Percentiles rank a stretch among this genome's conserved stretches.
Evolutionary conservation across 1,140 invertebrate species (phyloP).

Genomic region (Atopsyche davidsoni): DNA sequence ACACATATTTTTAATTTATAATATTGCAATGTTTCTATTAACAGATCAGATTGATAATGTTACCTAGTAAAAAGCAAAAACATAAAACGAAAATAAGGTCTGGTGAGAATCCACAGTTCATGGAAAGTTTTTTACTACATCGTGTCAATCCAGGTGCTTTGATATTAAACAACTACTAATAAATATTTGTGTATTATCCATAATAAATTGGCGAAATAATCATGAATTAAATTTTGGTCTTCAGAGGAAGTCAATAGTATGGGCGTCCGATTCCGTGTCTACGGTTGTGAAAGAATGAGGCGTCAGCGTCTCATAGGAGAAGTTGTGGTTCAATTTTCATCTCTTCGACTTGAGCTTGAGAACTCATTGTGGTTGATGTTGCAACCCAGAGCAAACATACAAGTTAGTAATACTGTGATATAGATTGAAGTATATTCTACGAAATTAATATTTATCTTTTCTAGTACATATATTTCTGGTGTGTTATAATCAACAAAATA

Average conservation of each 20-base stretch:
- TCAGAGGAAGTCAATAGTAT: constrained; percentile 85
- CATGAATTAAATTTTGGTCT: constrained; percentile 25
- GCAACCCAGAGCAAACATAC: constrained; percentile 72
- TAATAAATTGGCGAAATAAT: neutral
- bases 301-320: constrained; percentile 89
- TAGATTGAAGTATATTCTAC: too few species aligned
- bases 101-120: constrained; percentile 83
- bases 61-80: constrained; percentile 88
- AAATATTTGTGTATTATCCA: neutral
- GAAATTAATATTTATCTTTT: too few species aligned
- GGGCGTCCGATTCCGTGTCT: constrained; percentile 83
- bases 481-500: neutral
- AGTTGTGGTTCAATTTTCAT: constrained; percentile 78
- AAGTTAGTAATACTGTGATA: constrained; percentile 50
- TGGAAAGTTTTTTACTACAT: constrained; percentile 86
- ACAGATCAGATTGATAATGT: constrained; percentile 76
- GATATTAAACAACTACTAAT: neutral
- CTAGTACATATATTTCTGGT: too few species aligned
- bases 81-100: constrained; percentile 87
- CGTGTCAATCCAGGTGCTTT: constrained; percentile 77
- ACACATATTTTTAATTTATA: too few species aligned
- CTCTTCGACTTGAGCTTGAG: constrained; percentile 80
- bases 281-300: constrained; percentile 84
- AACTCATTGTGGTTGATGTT: constrained; percentile 84
- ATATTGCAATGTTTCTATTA: too few species aligned